Evolutionary conservation across 2,797 vertebrate genomes (phyloP).

Genomic region (Alectoris magna): DNA sequence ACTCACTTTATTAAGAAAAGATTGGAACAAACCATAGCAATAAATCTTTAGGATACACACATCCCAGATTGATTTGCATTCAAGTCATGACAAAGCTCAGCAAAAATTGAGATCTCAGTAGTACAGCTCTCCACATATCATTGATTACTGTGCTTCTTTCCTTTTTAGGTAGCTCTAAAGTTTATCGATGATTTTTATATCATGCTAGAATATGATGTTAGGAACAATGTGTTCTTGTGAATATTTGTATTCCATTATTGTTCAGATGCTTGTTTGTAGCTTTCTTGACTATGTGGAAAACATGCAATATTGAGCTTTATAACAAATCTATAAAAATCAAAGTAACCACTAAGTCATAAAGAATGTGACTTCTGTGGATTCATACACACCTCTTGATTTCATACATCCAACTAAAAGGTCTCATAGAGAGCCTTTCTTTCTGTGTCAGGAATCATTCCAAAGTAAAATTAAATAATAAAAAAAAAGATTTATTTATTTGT

Average conservation of each 20-base stretch:
- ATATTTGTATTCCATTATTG: background rate
- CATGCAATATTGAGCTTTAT: background rate
- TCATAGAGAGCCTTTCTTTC: background rate
- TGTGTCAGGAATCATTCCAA: background rate
- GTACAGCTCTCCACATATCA: background rate
- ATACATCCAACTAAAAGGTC: background rate
- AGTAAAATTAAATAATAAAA: background rate
- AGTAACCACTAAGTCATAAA: background rate
- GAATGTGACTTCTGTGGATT: background rate
- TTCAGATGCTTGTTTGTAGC: background rate
- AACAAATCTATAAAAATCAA: background rate
- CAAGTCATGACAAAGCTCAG: slow-evolving; percentile 47
- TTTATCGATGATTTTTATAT: background rate
- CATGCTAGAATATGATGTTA: background rate
- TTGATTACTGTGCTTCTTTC: background rate
- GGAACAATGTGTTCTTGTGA: background rate
- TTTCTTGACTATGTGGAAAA: background rate
- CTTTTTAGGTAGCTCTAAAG: background rate
- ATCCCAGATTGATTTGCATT: slow-evolving; percentile 48
- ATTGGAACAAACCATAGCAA: slow-evolving; percentile 45
- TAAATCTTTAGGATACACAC: slow-evolving; percentile 40
- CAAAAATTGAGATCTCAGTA: slow-evolving; percentile 26
- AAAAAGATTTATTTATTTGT: background rate
- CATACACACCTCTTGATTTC: background rate
- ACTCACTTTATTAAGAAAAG: slow-evolving; percentile 56